Evolutionary conservation across 2,113 vertebrate genomes (phyloP).

Genomic region (Sinosuthora webbiana): DNA sequence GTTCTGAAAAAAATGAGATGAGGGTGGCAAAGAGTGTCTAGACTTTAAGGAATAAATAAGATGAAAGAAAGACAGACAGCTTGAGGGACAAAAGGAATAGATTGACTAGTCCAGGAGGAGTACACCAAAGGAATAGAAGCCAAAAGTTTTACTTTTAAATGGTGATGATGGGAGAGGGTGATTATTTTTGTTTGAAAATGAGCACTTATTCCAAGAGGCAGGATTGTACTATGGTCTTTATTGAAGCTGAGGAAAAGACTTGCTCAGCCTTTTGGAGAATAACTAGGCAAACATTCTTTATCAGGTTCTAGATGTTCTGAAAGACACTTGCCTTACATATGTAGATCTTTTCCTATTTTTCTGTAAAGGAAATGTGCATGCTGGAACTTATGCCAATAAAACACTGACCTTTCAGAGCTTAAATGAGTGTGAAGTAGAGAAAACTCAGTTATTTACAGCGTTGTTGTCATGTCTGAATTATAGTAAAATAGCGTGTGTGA

Average conservation of each 20-base stretch:
- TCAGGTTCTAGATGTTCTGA: background rate
- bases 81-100: background rate
- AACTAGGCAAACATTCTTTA: background rate
- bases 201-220: background rate
- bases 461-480: background rate
- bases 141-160: background rate
- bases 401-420: background rate
- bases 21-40: background rate
- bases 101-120: background rate
- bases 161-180: background rate
- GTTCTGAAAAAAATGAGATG: background rate
- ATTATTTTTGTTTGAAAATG: background rate
- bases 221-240: background rate
- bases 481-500: background rate
- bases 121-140: background rate
- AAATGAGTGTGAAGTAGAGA: background rate
- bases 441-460: background rate
- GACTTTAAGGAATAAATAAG: background rate
- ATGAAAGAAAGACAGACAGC: background rate
- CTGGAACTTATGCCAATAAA: background rate
- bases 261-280: background rate
- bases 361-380: background rate
- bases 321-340: background rate
- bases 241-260: background rate
- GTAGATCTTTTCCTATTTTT: background rate